Evolutionary conservation across 2,113 vertebrate species (phyloP).

Genomic region (Pavo muticus): DNA sequence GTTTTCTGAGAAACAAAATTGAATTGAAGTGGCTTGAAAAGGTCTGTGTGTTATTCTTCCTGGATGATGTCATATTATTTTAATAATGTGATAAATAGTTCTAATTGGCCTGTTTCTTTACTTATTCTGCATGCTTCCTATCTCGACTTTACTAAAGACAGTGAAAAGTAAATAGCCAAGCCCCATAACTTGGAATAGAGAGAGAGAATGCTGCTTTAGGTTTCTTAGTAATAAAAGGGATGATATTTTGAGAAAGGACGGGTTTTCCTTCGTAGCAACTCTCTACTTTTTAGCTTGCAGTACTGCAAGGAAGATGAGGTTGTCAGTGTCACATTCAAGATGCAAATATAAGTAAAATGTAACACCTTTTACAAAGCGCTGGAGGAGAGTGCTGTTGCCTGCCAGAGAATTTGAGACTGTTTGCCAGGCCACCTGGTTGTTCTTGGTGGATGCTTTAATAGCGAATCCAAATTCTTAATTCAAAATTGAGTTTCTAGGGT

Average conservation of each 20-base stretch:
- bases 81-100: neutral
- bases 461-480: neutral
- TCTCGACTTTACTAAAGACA: neutral
- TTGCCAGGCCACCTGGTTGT: neutral
- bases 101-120: neutral
- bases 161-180: neutral
- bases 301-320: too few species aligned
- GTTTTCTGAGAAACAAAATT: neutral
- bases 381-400: neutral
- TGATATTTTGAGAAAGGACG: neutral
- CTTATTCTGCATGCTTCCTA: neutral
- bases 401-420: neutral
- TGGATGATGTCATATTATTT: fast-evolving
- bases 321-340: neutral
- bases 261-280: neutral
- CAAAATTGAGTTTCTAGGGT: neutral
- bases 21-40: neutral
- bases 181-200: neutral
- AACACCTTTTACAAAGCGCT: neutral
- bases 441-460: neutral
- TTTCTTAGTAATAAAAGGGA: neutral
- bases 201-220: neutral
- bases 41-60: neutral
- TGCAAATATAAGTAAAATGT: neutral
- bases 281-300: neutral